Conservation (phyloP, 1,140 invertebrate species). For the Drosophila mauritiana region DNA sequence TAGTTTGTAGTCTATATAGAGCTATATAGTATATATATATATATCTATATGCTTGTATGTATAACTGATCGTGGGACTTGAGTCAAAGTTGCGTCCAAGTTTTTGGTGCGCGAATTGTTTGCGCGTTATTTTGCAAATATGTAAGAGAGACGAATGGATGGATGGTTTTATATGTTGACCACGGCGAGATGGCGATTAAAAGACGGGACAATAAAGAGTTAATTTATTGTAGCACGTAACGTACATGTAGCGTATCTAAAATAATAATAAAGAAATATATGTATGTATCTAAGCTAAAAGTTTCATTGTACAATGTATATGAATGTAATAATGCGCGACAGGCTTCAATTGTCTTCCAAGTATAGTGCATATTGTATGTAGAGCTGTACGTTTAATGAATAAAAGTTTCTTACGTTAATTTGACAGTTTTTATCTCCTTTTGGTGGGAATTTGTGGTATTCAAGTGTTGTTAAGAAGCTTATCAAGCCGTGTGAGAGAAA, state of each 20-base stretch:
- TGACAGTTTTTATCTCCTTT: neutral
- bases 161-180: conserved; percentile 11
- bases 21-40: conserved; percentile 7
- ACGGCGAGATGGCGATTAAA: conserved; percentile 14
- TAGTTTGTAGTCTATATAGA: conserved; percentile 55
- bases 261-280: conserved; percentile 44
- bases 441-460: neutral
- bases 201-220: conserved; percentile 70
- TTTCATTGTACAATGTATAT: conserved; percentile 53
- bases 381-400: conserved; percentile 53
- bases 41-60: conserved; percentile 27
- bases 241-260: conserved; percentile 65
- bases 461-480: too few species aligned
- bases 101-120: conserved; percentile 60
- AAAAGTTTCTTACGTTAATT: conserved; percentile 70
- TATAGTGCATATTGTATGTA: conserved; percentile 64
- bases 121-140: conserved; percentile 40
- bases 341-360: conserved; percentile 72
- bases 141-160: conserved; percentile 11
- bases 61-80: conserved; percentile 53
- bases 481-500: too few species aligned
- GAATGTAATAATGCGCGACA: conserved; percentile 58
- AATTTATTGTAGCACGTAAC: conserved; percentile 76
- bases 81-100: conserved; percentile 67
- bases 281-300: conserved; percentile 49